A percentile compares a stretch with the other conserved stretches of the same genome.
Conservation (phyloP, 1,140 invertebrate genomes). For the Drosophila serrata region DNA sequence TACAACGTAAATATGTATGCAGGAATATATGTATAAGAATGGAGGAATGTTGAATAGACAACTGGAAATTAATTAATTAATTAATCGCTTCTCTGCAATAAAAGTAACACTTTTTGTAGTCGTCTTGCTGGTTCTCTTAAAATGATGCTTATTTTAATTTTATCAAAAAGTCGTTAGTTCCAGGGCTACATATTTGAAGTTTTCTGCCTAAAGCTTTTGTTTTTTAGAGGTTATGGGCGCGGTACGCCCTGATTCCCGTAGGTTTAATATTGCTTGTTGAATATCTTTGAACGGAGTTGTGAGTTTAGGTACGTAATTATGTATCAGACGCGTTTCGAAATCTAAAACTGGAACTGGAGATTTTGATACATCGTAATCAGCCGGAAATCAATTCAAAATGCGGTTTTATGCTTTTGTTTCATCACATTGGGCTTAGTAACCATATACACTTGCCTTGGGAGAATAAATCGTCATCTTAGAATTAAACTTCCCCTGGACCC, state of each 20-base stretch:
- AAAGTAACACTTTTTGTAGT: too few relatives aligned
- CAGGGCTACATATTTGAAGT: too few relatives aligned
- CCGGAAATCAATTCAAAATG: not conserved
- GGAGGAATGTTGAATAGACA: too few relatives aligned
- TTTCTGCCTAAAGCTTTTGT: too few relatives aligned
- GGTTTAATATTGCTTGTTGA: not conserved
- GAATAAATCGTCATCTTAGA: conserved; percentile 10
- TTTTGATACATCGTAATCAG: not conserved
- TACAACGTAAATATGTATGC: too few relatives aligned
- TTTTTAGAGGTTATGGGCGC: too few relatives aligned
- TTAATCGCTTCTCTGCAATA: too few relatives aligned
- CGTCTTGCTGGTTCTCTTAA: not conserved
- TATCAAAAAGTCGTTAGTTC: not conserved
- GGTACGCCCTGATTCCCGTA: too few relatives aligned
- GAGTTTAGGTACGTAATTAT: not conserved
- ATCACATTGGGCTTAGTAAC: conserved; percentile 1
- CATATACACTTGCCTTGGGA: not conserved
- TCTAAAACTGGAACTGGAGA: not conserved
- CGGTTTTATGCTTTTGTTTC: not conserved
- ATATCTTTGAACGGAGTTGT: not conserved
- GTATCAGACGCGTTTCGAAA: not conserved
- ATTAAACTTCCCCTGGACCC: not conserved
- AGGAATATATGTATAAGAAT: too few relatives aligned
- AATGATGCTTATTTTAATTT: not conserved
- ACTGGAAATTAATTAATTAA: too few relatives aligned